A percentile compares a stretch with the other conserved stretches of the same genome.
Conservation (phyloP, 1,140 invertebrate species). For the Nomia melanderi region DNA sequence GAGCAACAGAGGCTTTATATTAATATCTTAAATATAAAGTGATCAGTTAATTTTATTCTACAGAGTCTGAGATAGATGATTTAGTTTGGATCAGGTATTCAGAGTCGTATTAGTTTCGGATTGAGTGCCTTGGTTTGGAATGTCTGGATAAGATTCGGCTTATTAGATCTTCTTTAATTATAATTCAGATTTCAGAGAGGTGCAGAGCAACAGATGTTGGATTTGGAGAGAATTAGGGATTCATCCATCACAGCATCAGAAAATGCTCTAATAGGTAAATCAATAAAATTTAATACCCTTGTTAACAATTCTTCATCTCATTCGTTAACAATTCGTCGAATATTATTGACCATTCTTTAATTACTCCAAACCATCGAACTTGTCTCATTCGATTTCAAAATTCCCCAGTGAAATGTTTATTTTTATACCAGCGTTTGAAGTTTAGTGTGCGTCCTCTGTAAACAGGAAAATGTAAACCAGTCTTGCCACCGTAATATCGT, state of each 20-base stretch:
- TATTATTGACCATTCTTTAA: background rate
- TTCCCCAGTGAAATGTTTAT: constrained; percentile 12
- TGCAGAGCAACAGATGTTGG: background rate
- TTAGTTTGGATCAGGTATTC: too few species aligned
- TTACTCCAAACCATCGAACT: background rate
- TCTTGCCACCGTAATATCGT: constrained; percentile 24
- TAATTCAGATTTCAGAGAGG: too few species aligned
- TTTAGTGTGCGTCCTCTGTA: constrained; percentile 20
- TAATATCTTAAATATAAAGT: too few species aligned
- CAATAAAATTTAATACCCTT: background rate
- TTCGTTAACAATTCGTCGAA: background rate
- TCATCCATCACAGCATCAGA: too few species aligned
- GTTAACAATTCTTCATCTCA: background rate
- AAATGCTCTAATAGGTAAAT: background rate
- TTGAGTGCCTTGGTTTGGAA: background rate
- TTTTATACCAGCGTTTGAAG: constrained; percentile 27
- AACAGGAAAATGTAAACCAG: constrained; percentile 42
- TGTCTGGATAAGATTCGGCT: background rate
- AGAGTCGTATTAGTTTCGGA: background rate
- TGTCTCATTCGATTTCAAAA: background rate
- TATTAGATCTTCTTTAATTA: too few species aligned
- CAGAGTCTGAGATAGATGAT: too few species aligned
- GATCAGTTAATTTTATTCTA: too few species aligned
- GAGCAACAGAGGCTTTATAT: too few species aligned
- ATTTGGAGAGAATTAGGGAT: background rate